phyloP scores from a whole-genome alignment of 2,113 vertebrate species.

The Microcebus lehilahytsara region DNA sequence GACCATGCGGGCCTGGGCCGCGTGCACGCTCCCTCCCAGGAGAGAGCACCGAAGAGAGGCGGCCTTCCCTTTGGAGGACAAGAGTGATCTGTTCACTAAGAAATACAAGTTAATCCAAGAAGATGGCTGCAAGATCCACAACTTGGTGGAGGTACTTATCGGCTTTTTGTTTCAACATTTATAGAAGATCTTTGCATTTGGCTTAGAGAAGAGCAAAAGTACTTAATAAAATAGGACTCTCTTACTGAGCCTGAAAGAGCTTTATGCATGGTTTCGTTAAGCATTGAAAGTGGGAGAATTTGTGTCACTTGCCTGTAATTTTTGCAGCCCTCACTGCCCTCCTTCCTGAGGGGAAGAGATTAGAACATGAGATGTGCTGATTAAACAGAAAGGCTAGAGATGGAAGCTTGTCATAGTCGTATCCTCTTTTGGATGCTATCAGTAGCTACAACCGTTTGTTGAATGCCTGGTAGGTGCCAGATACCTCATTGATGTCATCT shows the following conservation, averaged over 20 bases:
- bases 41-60: constrained; percentile 85
- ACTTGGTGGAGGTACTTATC: constrained; percentile 85
- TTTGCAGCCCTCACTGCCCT: neutral
- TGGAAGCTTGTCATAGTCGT: neutral
- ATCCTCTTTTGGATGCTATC: neutral
- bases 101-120: constrained; percentile 83
- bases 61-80: constrained; percentile 85
- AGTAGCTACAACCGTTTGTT: neutral
- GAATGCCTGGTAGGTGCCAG: neutral
- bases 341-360: neutral
- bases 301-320: neutral
- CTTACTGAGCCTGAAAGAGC: neutral
- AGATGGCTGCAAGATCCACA: constrained; percentile 84
- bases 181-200: neutral
- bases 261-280: neutral
- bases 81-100: constrained; percentile 79
- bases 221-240: neutral
- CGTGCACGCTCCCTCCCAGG: constrained; percentile 83
- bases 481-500: neutral
- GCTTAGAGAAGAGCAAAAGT: neutral
- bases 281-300: neutral
- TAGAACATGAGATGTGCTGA: neutral
- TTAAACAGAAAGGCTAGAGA: neutral
- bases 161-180: neutral
- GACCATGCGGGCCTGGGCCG: constrained; percentile 84